Base-by-base conservation (phyloP, 2,113 vertebrate genomes). In the Microcebus jonahi region DNA sequence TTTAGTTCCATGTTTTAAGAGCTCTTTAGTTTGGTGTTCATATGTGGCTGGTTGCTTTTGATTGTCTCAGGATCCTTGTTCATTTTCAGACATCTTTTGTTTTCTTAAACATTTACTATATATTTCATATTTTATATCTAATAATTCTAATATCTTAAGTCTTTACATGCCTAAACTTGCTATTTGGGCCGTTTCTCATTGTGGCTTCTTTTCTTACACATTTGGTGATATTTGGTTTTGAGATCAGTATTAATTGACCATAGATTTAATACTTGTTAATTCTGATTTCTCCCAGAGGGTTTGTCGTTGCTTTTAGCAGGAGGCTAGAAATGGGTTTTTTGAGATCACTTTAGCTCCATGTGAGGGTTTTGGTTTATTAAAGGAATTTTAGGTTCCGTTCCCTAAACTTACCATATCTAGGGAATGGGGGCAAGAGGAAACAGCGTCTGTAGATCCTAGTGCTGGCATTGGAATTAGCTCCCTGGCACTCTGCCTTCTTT, bases 191-290 rank as follows among this genome's bases (percentile, higher is more conserved):
- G 1, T 81, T 11, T 88, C 53, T 89, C 20, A 50, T 21, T 23
- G 7, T 91, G 59, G 9, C 77, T 91, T 79, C 39, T 94, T 95
- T 42, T 82, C 57, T 70, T 91, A 12, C 18, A 39, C 71, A 29
- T 75, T 88, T 81, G 76, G 50, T 91, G 27, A 59, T 65, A 29
- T 53, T 70, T 65, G 39, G 81, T 80, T 95, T 88, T 94, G 79
- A 94, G 65, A 36, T 63, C 57, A 61, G 21, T 67, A 50, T 91
- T 90, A 92, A 76, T 88, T 34, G 36, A 39, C 65, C 21, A 81
- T 55, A 86, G 55, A 80, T 75, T 70, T 57, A 88, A 59, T 76
- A 59, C 95, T 15, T 94, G 42, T 93, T 48, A 91, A 39, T 57
- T 27, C 20, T 34, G 34, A 27, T 67, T 63, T 71, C 50, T 57